phyloP scores from a whole-genome alignment of 2,113 vertebrate species.

The Chrysochloris asiatica region DNA sequence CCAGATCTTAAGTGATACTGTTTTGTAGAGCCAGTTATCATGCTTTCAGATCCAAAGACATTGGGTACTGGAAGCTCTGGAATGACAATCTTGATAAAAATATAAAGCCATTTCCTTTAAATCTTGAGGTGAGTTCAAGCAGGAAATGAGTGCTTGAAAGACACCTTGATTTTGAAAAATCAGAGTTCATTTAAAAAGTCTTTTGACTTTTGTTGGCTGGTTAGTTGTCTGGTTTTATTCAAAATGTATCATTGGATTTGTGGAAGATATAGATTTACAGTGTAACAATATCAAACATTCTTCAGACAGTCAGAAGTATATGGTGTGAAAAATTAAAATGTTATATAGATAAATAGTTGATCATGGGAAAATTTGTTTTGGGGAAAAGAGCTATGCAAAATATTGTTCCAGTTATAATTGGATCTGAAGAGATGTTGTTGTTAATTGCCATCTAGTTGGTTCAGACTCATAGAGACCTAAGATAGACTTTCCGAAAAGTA shows the following conservation, averaged over 20 bases:
- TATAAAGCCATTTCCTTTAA: not conserved
- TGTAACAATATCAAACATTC: not conserved
- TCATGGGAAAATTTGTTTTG: not conserved
- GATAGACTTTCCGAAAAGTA: too few species aligned
- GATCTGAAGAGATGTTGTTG: not conserved
- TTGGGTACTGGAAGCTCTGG: not conserved
- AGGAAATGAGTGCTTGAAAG: not conserved
- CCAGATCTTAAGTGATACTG: too few species aligned
- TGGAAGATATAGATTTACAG: not conserved
- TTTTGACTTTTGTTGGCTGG: not conserved
- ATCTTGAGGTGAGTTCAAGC: not conserved
- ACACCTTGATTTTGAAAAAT: not conserved
- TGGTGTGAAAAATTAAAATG: not conserved
- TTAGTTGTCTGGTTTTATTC: not conserved
- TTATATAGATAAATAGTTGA: not conserved
- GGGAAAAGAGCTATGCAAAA: not conserved
- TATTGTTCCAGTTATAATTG: not conserved
- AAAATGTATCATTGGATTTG: not conserved
- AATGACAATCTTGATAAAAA: not conserved
- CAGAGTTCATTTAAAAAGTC: not conserved
- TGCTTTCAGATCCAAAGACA: too few species aligned
- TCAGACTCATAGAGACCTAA: too few species aligned
- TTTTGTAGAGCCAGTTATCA: not conserved
- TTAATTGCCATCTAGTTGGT: too few species aligned
- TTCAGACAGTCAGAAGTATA: not conserved